Evolutionary conservation across 2,888 invertebrate species (phyloP).

Genomic region (Eudasyphora cyanicolor): DNA sequence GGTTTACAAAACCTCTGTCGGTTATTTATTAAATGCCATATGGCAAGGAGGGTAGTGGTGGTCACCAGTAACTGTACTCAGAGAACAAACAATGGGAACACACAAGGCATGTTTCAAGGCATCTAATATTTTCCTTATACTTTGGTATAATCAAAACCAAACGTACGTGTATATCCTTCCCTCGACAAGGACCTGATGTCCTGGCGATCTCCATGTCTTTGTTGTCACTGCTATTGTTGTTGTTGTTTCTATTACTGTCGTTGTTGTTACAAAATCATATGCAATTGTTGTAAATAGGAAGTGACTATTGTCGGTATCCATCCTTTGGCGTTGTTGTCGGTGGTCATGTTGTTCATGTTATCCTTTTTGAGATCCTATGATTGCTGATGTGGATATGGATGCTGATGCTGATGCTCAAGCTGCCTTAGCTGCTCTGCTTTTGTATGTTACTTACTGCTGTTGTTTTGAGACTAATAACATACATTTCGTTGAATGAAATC

Average conservation of each 20-base stretch:
- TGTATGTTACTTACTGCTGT: background rate
- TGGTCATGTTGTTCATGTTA: conserved; percentile 6
- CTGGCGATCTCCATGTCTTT: too few relatives aligned
- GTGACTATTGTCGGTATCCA: background rate
- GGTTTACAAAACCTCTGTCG: background rate
- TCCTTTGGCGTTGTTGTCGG: background rate
- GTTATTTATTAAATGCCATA: background rate
- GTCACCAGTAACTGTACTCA: background rate
- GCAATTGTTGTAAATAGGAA: conserved; percentile 2
- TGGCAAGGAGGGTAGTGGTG: background rate
- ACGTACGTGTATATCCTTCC: background rate
- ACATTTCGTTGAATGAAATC: background rate
- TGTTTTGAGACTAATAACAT: background rate
- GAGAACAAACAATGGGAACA: background rate
- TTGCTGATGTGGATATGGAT: background rate
- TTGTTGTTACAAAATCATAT: background rate
- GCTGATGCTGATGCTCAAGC: background rate
- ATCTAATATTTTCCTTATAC: background rate
- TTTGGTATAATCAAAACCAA: background rate
- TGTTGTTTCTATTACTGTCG: background rate
- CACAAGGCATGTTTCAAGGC: background rate
- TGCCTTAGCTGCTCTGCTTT: background rate
- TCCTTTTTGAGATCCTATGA: conserved; percentile 1
- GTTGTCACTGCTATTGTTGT: background rate
- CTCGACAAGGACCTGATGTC: background rate